Percentiles rank a stretch among this genome's conserved stretches.
Conservation (phyloP, 2,113 vertebrate genomes). For the Rhea pennata region DNA sequence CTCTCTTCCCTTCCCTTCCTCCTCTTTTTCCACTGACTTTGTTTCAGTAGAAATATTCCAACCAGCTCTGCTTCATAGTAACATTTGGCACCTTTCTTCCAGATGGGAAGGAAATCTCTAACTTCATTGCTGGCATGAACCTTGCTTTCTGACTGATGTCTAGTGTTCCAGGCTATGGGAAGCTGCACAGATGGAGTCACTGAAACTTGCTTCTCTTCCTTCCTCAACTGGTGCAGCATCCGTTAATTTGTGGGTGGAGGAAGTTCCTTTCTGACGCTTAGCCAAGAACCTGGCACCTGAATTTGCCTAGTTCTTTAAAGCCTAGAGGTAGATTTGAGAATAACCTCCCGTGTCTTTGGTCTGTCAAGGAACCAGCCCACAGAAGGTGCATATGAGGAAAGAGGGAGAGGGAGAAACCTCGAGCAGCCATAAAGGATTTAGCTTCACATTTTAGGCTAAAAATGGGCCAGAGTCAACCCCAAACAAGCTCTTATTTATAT, state of each 20-base stretch:
- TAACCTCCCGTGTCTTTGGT: background rate
- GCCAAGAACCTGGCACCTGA: background rate
- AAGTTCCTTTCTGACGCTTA: background rate
- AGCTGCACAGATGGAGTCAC: background rate
- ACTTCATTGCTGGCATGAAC: background rate
- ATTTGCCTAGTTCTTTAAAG: background rate
- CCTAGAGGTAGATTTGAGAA: background rate
- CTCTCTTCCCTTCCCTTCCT: background rate
- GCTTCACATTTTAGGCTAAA: background rate
- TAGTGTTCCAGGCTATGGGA: background rate
- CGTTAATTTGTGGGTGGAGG: background rate
- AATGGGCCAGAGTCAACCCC: background rate
- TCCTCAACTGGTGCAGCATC: background rate
- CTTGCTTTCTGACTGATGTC: background rate
- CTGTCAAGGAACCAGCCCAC: background rate
- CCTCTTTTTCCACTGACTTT: background rate
- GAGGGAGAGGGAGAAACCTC: background rate
- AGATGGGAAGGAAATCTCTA: background rate
- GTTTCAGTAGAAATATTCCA: background rate
- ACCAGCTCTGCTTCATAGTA: background rate
- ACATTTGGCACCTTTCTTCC: slow-evolving; percentile 18
- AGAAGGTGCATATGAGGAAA: background rate
- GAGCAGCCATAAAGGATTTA: background rate
- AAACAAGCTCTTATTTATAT: background rate
- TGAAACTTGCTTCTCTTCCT: background rate